Evolutionary conservation across 1,140 invertebrate genomes (phyloP).

Genomic region (Anagrus nilaparvatae): DNA sequence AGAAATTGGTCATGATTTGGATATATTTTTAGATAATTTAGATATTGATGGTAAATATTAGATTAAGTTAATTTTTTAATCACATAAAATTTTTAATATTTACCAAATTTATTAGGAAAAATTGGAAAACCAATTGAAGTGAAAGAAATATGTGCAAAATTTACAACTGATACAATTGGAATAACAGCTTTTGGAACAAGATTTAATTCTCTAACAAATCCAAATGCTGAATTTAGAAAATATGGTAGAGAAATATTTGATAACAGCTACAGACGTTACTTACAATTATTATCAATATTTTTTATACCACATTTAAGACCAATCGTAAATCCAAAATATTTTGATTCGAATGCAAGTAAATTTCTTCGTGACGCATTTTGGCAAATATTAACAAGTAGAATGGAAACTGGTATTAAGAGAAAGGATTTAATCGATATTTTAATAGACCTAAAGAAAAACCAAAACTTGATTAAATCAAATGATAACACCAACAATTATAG

Average conservation of each 20-base stretch:
- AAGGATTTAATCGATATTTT: constrained; percentile 41
- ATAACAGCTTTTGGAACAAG: constrained; percentile 49
- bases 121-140: constrained; percentile 25
- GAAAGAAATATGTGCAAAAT: constrained; percentile 40
- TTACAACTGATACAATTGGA: constrained; percentile 51
- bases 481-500: no score
- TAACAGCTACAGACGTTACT: constrained; percentile 14
- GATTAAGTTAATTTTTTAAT: neutral
- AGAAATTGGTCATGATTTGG: constrained; percentile 32
- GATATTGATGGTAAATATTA: constrained; percentile 16
- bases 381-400: constrained; percentile 27
- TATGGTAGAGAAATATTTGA: constrained; percentile 26
- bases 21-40: constrained; percentile 22
- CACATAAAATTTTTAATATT: no score
- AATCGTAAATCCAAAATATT: constrained; percentile 20
- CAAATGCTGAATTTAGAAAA: constrained; percentile 28
- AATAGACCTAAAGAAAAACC: constrained; percentile 30
- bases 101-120: constrained; percentile 13
- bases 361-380: constrained; percentile 35
- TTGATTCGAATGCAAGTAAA: constrained; percentile 16
- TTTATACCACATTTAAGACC: constrained; percentile 28
- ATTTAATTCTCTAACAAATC: constrained; percentile 44
- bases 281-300: constrained; percentile 31
- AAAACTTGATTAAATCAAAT: no score
- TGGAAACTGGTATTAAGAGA: constrained; percentile 23